phyloP scores from a whole-genome alignment of 1,140 invertebrate genomes.

The Euborellia annulipes region DNA sequence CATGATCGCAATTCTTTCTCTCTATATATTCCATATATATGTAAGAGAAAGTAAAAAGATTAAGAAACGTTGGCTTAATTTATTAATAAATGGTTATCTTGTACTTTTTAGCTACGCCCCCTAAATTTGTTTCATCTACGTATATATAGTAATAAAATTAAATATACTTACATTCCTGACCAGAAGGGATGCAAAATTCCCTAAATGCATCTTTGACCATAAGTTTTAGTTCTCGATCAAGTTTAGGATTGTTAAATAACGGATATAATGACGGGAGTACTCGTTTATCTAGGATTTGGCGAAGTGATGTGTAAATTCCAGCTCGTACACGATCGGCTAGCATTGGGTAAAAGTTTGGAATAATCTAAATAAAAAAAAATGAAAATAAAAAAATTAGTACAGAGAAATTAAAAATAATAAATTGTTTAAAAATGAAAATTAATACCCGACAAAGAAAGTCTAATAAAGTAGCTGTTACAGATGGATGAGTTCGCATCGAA shows the following conservation, averaged over 20 bases:
- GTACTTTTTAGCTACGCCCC: too few relatives aligned
- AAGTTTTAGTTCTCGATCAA: conserved; percentile 72
- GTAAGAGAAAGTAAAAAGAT: too few relatives aligned
- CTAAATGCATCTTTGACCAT: conserved; percentile 81
- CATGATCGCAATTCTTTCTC: too few relatives aligned
- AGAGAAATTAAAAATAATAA: conserved; percentile 8
- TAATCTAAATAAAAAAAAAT: conserved; percentile 48
- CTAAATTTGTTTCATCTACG: too few relatives aligned
- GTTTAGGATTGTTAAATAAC: conserved; percentile 82
- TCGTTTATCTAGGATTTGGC: conserved; percentile 86
- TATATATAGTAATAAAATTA: neutral
- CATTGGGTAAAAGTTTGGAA: conserved; percentile 80
- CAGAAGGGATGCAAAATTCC: conserved; percentile 62
- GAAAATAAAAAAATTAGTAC: conserved; percentile 1
- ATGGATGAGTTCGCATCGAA: conserved; percentile 89
- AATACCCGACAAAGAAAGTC: conserved; percentile 89
- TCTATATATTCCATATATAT: too few relatives aligned
- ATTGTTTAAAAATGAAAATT: conserved; percentile 18
- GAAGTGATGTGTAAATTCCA: conserved; percentile 83
- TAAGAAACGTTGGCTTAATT: too few relatives aligned
- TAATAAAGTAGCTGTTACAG: conserved; percentile 82
- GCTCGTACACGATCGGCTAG: conserved; percentile 68
- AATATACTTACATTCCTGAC: conserved; percentile 17
- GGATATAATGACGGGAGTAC: conserved; percentile 78
- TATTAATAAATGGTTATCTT: conserved; percentile 22